Conservation (phyloP, 2,888 invertebrate genomes). For the Leptopilina syphax region DNA sequence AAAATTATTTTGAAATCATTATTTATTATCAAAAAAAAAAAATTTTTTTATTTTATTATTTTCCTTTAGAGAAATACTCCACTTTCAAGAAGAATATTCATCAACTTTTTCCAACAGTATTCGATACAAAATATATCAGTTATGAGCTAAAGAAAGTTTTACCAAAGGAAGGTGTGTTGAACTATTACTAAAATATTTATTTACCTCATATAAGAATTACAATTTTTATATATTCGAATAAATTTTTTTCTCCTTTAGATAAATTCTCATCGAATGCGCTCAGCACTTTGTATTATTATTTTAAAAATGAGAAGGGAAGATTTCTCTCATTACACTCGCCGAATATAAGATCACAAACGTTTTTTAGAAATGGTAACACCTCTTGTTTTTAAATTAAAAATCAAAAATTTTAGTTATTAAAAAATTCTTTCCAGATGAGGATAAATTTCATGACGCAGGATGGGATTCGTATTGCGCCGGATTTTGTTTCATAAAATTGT, state of each 20-base stretch:
- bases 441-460: slow-evolving; percentile 85
- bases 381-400: no score
- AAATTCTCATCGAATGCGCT: slow-evolving; percentile 79
- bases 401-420: neutral
- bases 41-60: slow-evolving; percentile 13
- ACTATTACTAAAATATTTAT: neutral
- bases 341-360: slow-evolving; percentile 66
- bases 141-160: slow-evolving; percentile 78
- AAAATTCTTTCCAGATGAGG: slow-evolving; percentile 50
- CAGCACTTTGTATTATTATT: slow-evolving; percentile 81
- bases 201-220: no score
- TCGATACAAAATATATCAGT: slow-evolving; percentile 86
- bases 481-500: slow-evolving; percentile 83
- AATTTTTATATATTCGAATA: slow-evolving; percentile 28
- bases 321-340: slow-evolving; percentile 75
- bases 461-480: slow-evolving; percentile 90
- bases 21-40: neutral
- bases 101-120: slow-evolving; percentile 82
- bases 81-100: slow-evolving; percentile 83
- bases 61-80: slow-evolving; percentile 78
- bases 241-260: slow-evolving; percentile 67
- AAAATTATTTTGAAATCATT: no score
- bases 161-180: slow-evolving; percentile 70
- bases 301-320: slow-evolving; percentile 77
- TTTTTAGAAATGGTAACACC: slow-evolving; percentile 22